These are phyloP conservation scores for Contarinia nasturtii DNA, from an alignment of 1,140 invertebrate genomes.

Conservation along the genomic window DNA sequence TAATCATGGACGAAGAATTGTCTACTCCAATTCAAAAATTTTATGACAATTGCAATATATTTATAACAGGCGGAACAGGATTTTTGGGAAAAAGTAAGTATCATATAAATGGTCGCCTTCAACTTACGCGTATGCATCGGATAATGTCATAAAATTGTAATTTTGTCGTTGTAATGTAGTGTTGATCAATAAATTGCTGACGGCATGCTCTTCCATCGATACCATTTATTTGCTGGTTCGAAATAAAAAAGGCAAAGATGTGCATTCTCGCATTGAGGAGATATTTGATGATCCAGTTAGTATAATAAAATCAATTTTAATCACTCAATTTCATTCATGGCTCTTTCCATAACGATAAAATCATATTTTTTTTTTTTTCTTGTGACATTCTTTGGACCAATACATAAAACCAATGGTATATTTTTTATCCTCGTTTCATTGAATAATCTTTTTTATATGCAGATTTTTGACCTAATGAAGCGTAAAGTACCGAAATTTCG, in stretches of 20 bases:
- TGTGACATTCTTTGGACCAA: too few relatives aligned
- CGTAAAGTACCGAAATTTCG: conserved; percentile 39
- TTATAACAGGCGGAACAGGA: conserved; percentile 56
- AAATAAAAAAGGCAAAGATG: conserved; percentile 56
- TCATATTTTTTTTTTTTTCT: too few relatives aligned
- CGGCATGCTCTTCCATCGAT: conserved; percentile 53
- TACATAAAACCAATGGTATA: not conserved
- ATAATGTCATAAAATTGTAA: too few relatives aligned
- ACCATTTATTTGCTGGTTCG: conserved; percentile 60
- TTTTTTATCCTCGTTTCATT: not conserved
- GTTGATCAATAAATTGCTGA: conserved; percentile 62
- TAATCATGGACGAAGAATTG: conserved; percentile 2
- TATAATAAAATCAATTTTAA: too few relatives aligned
- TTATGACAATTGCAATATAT: conserved; percentile 35
- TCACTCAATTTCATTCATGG: not conserved
- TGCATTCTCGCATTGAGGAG: conserved; percentile 43
- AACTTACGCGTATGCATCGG: too few relatives aligned
- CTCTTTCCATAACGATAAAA: too few relatives aligned
- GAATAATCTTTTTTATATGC: conserved; percentile 7
- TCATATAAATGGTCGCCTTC: too few relatives aligned
- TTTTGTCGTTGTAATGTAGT: too few relatives aligned
- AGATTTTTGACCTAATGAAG: conserved; percentile 36
- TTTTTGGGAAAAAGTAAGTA: conserved; percentile 54
- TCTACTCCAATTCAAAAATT: conserved; percentile 27
- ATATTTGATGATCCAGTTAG: conserved; percentile 49